Evolutionary conservation across 2,113 vertebrate species (phyloP).

Genomic region (Zosterops pallidus): DNA sequence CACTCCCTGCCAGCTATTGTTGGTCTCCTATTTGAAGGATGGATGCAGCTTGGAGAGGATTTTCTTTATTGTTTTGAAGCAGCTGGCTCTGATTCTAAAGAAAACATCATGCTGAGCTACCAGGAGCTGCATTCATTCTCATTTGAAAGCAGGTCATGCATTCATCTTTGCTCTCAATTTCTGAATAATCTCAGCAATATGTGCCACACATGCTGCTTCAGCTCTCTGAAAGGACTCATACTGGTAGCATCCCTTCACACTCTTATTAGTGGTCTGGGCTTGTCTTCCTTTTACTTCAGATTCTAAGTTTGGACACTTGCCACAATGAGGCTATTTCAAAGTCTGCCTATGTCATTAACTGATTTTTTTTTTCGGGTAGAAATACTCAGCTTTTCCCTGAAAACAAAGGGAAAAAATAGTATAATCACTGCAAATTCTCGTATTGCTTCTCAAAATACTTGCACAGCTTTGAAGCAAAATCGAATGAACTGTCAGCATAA

Average conservation of each 20-base stretch:
- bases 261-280: not conserved
- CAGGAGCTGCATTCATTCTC: conserved; percentile 6
- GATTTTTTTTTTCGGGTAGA: not conserved
- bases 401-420: not conserved
- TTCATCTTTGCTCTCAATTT: conserved; percentile 40
- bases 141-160: conserved; percentile 43
- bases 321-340: not conserved
- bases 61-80: conserved; percentile 41
- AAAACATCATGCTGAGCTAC: conserved; percentile 15
- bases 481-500: not conserved
- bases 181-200: not conserved
- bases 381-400: not conserved
- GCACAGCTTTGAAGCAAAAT: not conserved
- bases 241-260: not conserved
- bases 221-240: not conserved
- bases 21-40: not conserved
- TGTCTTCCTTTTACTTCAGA: not conserved
- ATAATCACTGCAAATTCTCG: not conserved
- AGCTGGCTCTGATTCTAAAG: conserved; percentile 4
- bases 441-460: not conserved
- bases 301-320: not conserved
- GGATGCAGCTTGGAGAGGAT: not conserved
- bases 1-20: not conserved
- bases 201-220: not conserved
- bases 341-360: not conserved